Conservation (phyloP, 2,113 vertebrate species). For the Archocentrus centrarchus region DNA sequence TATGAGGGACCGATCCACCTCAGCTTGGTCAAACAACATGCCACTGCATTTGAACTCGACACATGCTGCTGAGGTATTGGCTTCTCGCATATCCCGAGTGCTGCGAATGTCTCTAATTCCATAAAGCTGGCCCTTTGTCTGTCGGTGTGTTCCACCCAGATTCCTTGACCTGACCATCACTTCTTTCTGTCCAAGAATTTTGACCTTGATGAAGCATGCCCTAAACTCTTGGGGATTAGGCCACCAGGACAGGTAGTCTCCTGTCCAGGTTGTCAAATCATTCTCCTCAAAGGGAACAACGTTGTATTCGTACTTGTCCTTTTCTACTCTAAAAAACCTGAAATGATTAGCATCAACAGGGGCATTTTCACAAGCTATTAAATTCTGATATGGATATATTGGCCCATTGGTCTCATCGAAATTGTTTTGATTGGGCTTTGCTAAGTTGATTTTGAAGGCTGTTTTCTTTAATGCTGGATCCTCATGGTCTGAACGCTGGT, state of each 20-base stretch:
- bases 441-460: conserved; percentile 90
- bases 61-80: conserved; percentile 87
- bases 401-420: conserved; percentile 89
- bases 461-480: conserved; percentile 91
- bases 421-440: conserved; percentile 91
- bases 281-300: conserved; percentile 95
- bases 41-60: conserved; percentile 97
- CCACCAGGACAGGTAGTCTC: conserved; percentile 96
- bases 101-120: conserved; percentile 95
- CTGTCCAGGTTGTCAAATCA: conserved; percentile 90
- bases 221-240: conserved; percentile 98
- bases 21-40: conserved; percentile 93
- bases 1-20: conserved; percentile 89
- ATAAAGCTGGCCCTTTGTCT: conserved; percentile 88
- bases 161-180: conserved; percentile 93
- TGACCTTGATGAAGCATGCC: conserved; percentile 95
- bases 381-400: conserved; percentile 90
- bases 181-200: conserved; percentile 89
- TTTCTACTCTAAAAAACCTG: conserved; percentile 94
- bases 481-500: conserved; percentile 90
- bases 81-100: conserved; percentile 83
- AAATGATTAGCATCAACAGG: conserved; percentile 89
- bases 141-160: conserved; percentile 86
- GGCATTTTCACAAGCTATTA: conserved; percentile 89
- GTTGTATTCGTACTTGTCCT: conserved; percentile 95